These are phyloP conservation scores for Gastracanthus pulcherrimus DNA, from an alignment of 2,888 invertebrate genomes.

Conservation along the genomic window DNA sequence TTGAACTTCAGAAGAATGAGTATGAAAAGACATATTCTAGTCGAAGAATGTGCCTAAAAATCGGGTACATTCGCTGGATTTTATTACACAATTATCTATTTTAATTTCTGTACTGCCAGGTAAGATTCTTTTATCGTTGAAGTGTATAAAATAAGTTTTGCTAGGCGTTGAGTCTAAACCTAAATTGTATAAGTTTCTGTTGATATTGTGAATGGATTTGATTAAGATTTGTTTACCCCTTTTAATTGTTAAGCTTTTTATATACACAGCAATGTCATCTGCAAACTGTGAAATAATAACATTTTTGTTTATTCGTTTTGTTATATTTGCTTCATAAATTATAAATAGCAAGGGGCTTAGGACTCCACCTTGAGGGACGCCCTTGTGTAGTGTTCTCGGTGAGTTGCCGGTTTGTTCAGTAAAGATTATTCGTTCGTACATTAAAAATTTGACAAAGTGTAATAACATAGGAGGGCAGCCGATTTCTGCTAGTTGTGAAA, in stretches of 20 bases:
- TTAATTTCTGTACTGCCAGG: neutral
- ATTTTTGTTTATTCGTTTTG: neutral
- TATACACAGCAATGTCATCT: neutral
- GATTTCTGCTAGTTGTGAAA: neutral
- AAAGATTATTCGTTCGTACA: neutral
- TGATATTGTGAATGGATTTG: neutral
- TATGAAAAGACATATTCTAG: neutral
- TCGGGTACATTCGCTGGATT: neutral
- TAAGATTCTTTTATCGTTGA: no score
- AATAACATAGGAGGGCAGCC: neutral
- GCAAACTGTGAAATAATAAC: neutral
- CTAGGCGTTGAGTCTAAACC: neutral
- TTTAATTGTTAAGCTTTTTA: no score
- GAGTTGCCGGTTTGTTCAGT: no score
- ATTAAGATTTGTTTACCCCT: neutral
- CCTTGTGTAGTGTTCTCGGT: no score
- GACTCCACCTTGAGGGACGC: neutral
- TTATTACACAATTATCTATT: no score
- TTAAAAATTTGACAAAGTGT: neutral
- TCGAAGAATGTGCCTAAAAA: neutral
- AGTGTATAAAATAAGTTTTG: neutral
- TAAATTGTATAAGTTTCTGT: neutral
- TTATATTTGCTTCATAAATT: neutral
- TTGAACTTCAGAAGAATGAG: neutral
- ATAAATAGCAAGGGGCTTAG: no score